Percentiles rank a stretch among this genome's conserved stretches.
Evolutionary conservation across 2,888 invertebrate species (phyloP).

Genomic region (Trachelus troglodyta): DNA sequence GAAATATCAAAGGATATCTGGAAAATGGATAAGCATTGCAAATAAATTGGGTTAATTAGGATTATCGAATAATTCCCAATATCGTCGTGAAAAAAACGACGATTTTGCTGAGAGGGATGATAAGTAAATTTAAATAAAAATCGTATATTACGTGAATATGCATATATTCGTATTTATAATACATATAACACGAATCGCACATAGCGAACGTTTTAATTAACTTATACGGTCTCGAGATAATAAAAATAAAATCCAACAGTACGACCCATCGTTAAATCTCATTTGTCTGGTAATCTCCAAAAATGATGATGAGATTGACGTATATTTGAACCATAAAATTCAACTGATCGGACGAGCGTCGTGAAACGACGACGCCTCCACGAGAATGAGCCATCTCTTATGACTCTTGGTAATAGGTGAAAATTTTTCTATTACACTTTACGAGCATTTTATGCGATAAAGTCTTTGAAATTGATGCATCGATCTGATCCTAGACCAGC

Average conservation of each 20-base stretch:
- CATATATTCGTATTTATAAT: background rate
- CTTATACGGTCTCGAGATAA: background rate
- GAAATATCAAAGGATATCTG: background rate
- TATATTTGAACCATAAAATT: background rate
- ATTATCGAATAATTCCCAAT: background rate
- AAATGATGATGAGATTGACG: background rate
- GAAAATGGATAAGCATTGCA: background rate
- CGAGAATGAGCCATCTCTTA: background rate
- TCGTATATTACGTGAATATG: background rate
- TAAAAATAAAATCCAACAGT: background rate
- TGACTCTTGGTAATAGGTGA: background rate
- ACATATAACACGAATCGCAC: background rate
- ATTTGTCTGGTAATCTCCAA: background rate
- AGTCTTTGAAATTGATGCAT: constrained; percentile 28
- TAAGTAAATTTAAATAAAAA: background rate
- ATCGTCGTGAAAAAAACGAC: background rate
- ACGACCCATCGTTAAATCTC: background rate
- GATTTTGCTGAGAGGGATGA: background rate
- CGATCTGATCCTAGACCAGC: constrained; percentile 28
- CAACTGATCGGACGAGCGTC: background rate
- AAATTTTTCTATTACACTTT: constrained; percentile 15
- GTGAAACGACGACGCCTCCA: background rate
- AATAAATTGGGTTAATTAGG: background rate
- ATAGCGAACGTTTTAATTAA: background rate
- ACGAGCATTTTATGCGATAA: constrained; percentile 21